A percentile compares a stretch with the other conserved stretches of the same genome.
These are phyloP conservation scores for Drosophila meridiana DNA, from an alignment of 2,888 invertebrate genomes.

Conservation along the genomic window DNA sequence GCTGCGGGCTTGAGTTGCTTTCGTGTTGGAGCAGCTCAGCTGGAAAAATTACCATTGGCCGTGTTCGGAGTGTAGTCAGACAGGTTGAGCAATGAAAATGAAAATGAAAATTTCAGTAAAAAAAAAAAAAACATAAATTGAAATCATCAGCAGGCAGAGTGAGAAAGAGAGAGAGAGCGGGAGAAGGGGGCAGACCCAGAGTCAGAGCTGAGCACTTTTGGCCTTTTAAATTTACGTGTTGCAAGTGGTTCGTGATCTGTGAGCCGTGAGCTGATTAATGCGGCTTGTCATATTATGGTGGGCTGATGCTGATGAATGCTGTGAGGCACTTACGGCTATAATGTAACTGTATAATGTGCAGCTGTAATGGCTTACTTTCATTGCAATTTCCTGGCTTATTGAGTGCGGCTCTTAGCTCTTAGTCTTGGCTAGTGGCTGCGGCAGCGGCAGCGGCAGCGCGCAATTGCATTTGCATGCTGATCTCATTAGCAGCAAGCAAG, in stretches of 20 bases:
- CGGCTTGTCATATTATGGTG: conserved; percentile 56
- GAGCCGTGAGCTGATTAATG: conserved; percentile 52
- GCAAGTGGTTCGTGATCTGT: conserved; percentile 11
- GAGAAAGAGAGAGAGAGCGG: background rate
- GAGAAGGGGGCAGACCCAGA: too few species aligned
- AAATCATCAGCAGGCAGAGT: conserved; percentile 37
- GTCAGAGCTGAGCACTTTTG: conserved; percentile 26
- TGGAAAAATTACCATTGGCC: conserved; percentile 62
- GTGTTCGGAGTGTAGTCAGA: conserved; percentile 21
- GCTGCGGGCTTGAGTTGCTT: conserved; percentile 31
- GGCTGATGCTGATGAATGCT: conserved; percentile 52
- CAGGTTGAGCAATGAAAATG: conserved; percentile 12
- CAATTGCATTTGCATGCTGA: conserved; percentile 69
- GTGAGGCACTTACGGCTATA: conserved; percentile 54
- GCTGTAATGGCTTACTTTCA: conserved; percentile 65
- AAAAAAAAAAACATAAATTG: conserved; percentile 31
- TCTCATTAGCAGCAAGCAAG: conserved; percentile 77
- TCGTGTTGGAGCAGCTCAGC: conserved; percentile 40
- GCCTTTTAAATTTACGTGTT: conserved; percentile 32
- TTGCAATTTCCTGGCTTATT: conserved; percentile 70
- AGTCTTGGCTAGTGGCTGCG: conserved; percentile 22
- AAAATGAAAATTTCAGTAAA: conserved; percentile 19
- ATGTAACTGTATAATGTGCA: conserved; percentile 42
- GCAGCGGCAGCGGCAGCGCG: background rate
- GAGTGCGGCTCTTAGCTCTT: conserved; percentile 36